These are phyloP conservation scores for Lepidotrigona ventralis DNA, from an alignment of 1,140 invertebrate genomes.

Conservation along the genomic window DNA sequence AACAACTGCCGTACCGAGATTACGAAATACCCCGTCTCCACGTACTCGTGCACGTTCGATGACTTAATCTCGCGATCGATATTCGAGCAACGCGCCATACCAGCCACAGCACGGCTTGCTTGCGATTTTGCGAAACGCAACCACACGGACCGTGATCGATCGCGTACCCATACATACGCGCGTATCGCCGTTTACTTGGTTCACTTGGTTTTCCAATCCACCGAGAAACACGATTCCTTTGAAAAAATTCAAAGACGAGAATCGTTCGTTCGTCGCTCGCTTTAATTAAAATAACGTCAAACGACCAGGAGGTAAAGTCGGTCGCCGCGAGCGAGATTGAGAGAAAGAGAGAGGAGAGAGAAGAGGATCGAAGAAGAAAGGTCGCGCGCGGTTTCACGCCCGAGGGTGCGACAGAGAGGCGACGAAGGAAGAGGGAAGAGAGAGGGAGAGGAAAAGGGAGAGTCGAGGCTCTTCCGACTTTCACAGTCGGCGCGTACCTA, in stretches of 20 bases:
- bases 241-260: background rate
- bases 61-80: conserved; percentile 6
- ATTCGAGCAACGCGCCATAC: conserved; percentile 3
- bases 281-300: too few species aligned
- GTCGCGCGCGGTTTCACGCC: conserved; percentile 31
- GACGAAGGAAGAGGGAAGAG: background rate
- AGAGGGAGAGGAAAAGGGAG: conserved; percentile 43
- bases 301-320: background rate
- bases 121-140: conserved; percentile 5
- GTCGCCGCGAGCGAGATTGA: background rate
- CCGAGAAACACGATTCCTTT: too few species aligned
- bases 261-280: too few species aligned
- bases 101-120: background rate
- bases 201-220: too few species aligned
- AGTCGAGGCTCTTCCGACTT: conserved; percentile 74
- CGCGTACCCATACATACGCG: background rate
- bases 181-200: background rate
- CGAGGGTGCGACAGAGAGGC: conserved; percentile 35
- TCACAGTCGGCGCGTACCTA: conserved; percentile 74
- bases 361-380: conserved; percentile 40
- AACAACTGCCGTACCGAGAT: too few species aligned
- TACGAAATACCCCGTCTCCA: too few species aligned
- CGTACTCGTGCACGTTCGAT: too few species aligned
- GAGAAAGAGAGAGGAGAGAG: background rate
- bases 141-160: background rate